Percentiles rank a stretch among this genome's conserved stretches.
phyloP scores from a whole-genome alignment of 2,113 vertebrate genomes.

The Hemiprocne comata region DNA sequence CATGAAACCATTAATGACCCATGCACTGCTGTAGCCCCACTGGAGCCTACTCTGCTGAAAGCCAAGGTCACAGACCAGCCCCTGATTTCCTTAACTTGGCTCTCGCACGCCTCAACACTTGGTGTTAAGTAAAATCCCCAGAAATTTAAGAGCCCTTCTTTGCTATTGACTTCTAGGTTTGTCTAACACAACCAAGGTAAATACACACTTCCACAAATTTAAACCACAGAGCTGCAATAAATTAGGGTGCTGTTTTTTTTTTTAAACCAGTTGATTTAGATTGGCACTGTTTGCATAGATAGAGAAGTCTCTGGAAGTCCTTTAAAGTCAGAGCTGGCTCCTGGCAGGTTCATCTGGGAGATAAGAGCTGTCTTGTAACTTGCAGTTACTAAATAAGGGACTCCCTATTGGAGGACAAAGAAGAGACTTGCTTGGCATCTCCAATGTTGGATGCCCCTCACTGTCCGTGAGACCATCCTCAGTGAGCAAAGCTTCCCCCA shows the following conservation, averaged over 20 bases:
- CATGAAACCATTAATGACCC: neutral
- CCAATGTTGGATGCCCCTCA: neutral
- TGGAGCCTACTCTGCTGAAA: neutral
- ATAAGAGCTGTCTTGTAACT: constrained; percentile 29
- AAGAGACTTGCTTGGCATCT: neutral
- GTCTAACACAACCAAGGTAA: neutral
- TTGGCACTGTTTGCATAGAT: neutral
- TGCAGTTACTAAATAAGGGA: constrained; percentile 41
- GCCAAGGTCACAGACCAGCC: neutral
- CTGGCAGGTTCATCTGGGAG: neutral
- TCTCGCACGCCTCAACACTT: neutral
- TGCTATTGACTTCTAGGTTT: neutral
- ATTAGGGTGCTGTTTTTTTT: neutral
- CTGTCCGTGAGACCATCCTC: neutral
- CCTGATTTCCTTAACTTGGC: neutral
- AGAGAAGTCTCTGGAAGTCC: constrained; percentile 5
- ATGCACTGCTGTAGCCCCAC: neutral
- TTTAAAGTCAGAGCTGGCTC: constrained; percentile 17
- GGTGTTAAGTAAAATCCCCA: neutral
- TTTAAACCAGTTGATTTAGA: neutral
- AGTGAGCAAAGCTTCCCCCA: neutral
- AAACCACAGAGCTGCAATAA: neutral
- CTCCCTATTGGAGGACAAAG: neutral
- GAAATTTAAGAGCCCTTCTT: neutral
- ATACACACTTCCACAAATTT: neutral